Conservation (phyloP, 2,797 vertebrate species). For the Gambelia wislizenii region DNA sequence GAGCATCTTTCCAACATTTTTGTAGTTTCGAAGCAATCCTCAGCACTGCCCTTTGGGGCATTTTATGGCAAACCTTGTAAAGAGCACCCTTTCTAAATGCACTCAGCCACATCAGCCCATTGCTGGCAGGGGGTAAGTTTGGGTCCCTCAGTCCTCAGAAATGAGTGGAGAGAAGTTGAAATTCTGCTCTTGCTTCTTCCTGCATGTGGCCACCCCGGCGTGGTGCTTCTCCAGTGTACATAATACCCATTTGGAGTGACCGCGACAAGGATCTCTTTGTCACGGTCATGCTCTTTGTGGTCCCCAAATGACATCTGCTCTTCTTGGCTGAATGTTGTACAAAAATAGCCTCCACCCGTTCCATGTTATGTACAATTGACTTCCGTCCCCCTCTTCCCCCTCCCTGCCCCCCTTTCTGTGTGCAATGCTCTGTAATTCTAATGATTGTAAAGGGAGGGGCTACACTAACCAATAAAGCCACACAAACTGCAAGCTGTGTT, state of each 20-base stretch:
- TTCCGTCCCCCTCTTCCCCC: constrained; percentile 55
- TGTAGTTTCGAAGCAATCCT: constrained; percentile 41
- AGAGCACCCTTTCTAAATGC: constrained; percentile 29
- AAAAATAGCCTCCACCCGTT: constrained; percentile 68
- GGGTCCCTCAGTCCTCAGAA: constrained; percentile 64
- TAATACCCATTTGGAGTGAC: constrained; percentile 72
- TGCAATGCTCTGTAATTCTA: constrained; percentile 75
- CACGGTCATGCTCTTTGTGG: constrained; percentile 77
- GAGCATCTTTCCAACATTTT: constrained; percentile 27
- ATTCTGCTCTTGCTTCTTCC: constrained; percentile 87
- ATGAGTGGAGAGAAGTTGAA: constrained; percentile 72
- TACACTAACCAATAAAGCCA: constrained; percentile 82
- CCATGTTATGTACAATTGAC: constrained; percentile 54
- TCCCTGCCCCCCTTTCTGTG: constrained; percentile 54
- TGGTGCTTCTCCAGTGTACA: constrained; percentile 82
- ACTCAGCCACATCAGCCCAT: constrained; percentile 39
- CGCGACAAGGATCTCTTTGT: constrained; percentile 78
- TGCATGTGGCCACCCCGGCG: constrained; percentile 88
- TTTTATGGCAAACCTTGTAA: constrained; percentile 11
- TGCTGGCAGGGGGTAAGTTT: constrained; percentile 18
- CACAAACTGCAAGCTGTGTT: constrained; percentile 71
- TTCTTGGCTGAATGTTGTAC: constrained; percentile 80
- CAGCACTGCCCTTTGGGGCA: constrained; percentile 18
- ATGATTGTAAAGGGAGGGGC: constrained; percentile 78
- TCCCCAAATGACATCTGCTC: constrained; percentile 80